Percentiles rank a stretch among this genome's conserved stretches.
These are phyloP conservation scores for Dryococelus australis DNA, from an alignment of 2,888 invertebrate species.

Conservation along the genomic window DNA sequence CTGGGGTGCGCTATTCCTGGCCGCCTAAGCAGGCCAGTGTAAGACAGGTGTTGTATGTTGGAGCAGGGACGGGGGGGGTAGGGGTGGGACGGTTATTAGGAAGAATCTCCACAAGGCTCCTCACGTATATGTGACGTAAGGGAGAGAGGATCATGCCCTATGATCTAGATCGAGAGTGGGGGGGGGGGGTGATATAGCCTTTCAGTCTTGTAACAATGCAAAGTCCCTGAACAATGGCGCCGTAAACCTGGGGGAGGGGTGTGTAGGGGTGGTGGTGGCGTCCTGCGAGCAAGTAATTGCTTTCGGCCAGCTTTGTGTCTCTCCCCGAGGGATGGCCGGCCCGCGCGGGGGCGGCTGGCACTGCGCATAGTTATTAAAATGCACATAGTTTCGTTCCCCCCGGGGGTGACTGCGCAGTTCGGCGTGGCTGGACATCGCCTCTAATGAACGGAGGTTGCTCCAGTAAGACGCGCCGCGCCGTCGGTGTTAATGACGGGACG, in stretches of 20 bases:
- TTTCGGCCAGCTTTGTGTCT: background rate
- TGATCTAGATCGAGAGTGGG: no score
- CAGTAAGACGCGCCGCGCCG: no score
- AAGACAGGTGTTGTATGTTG: background rate
- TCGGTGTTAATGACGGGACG: no score
- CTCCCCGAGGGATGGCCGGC: background rate
- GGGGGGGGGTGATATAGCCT: background rate
- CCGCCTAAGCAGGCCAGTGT: background rate
- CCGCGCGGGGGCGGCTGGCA: background rate
- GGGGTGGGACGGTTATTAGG: background rate
- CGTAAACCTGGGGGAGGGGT: background rate
- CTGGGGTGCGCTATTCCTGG: background rate
- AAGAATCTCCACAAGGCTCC: background rate
- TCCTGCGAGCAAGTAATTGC: background rate
- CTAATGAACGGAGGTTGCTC: background rate
- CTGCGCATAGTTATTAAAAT: background rate
- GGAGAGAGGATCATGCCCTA: background rate
- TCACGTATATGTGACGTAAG: background rate
- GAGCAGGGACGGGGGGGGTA: background rate
- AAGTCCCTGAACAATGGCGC: background rate
- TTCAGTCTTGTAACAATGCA: constrained; percentile 11
- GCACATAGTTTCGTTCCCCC: background rate
- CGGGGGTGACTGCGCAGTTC: background rate
- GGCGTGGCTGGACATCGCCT: background rate
- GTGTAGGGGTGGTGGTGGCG: background rate